A percentile compares a stretch with the other conserved stretches of the same genome.
phyloP scores from a whole-genome alignment of 1,140 invertebrate species.

The Leptopilina clavipes region DNA sequence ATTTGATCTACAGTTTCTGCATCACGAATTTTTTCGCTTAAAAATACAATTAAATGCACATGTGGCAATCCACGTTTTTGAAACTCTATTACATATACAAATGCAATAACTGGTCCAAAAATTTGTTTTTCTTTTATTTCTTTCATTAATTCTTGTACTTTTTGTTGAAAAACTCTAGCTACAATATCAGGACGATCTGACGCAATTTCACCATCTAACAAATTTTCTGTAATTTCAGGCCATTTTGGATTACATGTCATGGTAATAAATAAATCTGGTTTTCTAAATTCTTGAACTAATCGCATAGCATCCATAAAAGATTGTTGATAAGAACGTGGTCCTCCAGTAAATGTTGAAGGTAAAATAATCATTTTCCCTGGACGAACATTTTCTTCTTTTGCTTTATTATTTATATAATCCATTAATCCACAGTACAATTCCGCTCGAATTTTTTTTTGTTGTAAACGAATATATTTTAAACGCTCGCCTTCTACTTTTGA shows the following conservation, averaged over 20 bases:
- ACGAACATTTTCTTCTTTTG: conserved; percentile 32
- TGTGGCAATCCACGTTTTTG: conserved; percentile 36
- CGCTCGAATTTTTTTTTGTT: conserved; percentile 26
- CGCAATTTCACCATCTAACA: conserved; percentile 61
- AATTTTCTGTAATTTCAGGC: conserved; percentile 55
- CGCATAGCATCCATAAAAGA: conserved; percentile 40
- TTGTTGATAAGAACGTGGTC: conserved; percentile 35
- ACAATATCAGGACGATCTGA: conserved; percentile 57
- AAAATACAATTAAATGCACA: neutral
- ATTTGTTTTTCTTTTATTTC: conserved; percentile 16
- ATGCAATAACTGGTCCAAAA: neutral
- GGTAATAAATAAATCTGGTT: conserved; percentile 45
- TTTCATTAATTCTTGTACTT: neutral
- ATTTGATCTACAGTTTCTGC: neutral
- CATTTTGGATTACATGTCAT: conserved; percentile 44
- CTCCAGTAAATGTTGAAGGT: conserved; percentile 38
- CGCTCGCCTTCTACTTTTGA: conserved; percentile 7
- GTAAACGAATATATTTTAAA: too few relatives aligned
- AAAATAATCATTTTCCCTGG: conserved; percentile 41
- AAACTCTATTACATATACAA: conserved; percentile 37
- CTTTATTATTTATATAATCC: conserved; percentile 33
- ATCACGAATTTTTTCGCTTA: neutral
- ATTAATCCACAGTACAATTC: conserved; percentile 39
- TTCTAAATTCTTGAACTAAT: conserved; percentile 37
- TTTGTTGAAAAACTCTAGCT: conserved; percentile 21